These are phyloP conservation scores for Neopelma chrysocephalum DNA, from an alignment of 2,797 vertebrate genomes.

Conservation along the genomic window DNA sequence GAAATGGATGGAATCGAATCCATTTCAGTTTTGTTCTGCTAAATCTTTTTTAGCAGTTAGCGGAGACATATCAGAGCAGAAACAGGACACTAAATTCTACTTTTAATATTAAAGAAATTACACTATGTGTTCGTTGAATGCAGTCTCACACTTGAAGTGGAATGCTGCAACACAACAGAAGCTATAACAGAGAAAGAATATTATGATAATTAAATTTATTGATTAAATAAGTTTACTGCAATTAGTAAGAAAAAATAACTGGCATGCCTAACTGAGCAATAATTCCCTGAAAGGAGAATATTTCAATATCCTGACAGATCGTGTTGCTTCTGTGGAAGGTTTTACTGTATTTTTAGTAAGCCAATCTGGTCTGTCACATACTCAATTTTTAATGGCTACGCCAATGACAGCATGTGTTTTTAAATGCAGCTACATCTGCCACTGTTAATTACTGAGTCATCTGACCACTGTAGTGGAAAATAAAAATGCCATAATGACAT, in stretches of 20 bases:
- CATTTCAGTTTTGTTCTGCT: neutral
- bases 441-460: slow-evolving; percentile 34
- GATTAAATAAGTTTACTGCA: neutral
- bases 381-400: slow-evolving; percentile 36
- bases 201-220: neutral
- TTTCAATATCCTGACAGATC: slow-evolving; percentile 12
- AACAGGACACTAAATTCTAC: neutral
- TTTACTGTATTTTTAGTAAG: slow-evolving; percentile 20
- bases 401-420: slow-evolving; percentile 13
- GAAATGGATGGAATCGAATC: neutral
- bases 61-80: neutral
- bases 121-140: neutral
- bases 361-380: slow-evolving; percentile 28
- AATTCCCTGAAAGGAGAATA: neutral
- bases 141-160: neutral
- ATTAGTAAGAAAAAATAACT: neutral
- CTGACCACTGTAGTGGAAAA: slow-evolving; percentile 18
- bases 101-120: neutral
- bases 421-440: slow-evolving; percentile 54
- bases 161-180: neutral
- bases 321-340: neutral
- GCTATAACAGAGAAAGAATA: neutral
- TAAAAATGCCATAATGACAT: neutral
- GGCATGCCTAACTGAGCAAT: neutral
- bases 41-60: neutral